Percentiles rank a stretch among this genome's conserved stretches.
Conservation (phyloP, 2,113 vertebrate species). For the Tor tambroides region DNA sequence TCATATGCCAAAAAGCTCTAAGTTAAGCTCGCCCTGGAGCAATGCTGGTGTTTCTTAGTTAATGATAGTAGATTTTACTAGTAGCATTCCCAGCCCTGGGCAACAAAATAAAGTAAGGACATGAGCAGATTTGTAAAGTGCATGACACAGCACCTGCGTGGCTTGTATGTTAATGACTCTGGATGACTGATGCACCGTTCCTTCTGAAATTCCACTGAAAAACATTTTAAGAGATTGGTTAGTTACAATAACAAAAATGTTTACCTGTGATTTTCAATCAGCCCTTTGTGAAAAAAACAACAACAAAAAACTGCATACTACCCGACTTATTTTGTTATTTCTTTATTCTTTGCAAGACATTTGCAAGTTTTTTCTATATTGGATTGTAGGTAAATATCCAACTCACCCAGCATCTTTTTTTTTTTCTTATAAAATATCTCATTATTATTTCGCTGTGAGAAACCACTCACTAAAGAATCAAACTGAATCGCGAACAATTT, state of each 20-base stretch:
- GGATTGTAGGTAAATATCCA: not conserved
- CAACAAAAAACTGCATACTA: too few species aligned
- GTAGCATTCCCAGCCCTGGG: not conserved
- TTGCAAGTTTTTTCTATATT: not conserved
- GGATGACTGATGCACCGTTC: constrained; percentile 69
- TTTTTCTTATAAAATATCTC: too few species aligned
- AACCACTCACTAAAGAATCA: too few species aligned
- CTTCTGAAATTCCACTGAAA: constrained; percentile 73
- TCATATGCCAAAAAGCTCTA: not conserved
- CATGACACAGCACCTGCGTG: constrained; percentile 72
- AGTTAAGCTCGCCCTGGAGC: not conserved
- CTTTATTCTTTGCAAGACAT: too few species aligned
- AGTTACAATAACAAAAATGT: not conserved
- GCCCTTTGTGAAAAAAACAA: too few species aligned
- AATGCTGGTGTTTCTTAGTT: not conserved
- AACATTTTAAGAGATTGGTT: constrained; percentile 9
- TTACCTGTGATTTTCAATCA: not conserved
- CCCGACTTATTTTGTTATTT: not conserved
- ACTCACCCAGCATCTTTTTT: too few species aligned
- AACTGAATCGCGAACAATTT: too few species aligned
- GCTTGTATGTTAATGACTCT: constrained; percentile 87
- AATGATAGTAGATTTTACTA: not conserved
- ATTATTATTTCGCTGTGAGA: too few species aligned
- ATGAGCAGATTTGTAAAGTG: not conserved
- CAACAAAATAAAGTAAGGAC: not conserved